These are phyloP conservation scores for Hemaris fuciformis DNA, from an alignment of 2,888 invertebrate genomes.

Conservation along the genomic window DNA sequence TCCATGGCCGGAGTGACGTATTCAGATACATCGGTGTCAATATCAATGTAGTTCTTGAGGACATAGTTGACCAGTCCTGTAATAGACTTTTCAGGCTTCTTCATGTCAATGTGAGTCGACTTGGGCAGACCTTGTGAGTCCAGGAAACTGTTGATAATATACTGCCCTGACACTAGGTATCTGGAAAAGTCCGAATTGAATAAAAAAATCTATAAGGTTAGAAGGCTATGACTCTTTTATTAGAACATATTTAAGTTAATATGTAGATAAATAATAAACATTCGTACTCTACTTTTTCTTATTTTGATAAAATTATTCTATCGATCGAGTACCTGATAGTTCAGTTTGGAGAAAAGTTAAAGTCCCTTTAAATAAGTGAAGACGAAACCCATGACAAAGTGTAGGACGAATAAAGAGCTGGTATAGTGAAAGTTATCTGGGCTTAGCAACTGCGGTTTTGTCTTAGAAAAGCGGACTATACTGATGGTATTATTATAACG, in stretches of 20 bases:
- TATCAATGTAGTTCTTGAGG: slow-evolving; percentile 85
- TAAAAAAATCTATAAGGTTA: background rate
- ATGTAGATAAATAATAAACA: too few relatives aligned
- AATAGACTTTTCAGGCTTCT: slow-evolving; percentile 86
- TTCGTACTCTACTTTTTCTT: too few relatives aligned
- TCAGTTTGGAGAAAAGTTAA: background rate
- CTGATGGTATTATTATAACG: too few relatives aligned
- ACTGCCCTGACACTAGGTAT: slow-evolving; percentile 85
- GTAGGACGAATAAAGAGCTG: too few relatives aligned
- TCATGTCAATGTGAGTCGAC: slow-evolving; percentile 84
- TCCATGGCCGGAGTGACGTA: slow-evolving; percentile 89
- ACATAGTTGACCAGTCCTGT: slow-evolving; percentile 85
- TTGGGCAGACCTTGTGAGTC: slow-evolving; percentile 89
- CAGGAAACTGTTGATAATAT: slow-evolving; percentile 88
- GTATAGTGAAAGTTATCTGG: too few relatives aligned
- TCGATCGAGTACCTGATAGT: too few relatives aligned
- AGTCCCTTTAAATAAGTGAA: too few relatives aligned
- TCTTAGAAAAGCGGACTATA: too few relatives aligned
- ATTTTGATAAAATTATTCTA: too few relatives aligned
- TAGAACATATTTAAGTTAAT: too few relatives aligned
- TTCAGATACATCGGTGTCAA: slow-evolving; percentile 86
- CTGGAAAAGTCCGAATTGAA: slow-evolving; percentile 56
- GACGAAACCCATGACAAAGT: too few relatives aligned
- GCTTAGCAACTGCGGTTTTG: too few relatives aligned
- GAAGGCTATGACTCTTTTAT: background rate